phyloP scores from a whole-genome alignment of 2,113 vertebrate species.

The Corydoras maculifer region DNA sequence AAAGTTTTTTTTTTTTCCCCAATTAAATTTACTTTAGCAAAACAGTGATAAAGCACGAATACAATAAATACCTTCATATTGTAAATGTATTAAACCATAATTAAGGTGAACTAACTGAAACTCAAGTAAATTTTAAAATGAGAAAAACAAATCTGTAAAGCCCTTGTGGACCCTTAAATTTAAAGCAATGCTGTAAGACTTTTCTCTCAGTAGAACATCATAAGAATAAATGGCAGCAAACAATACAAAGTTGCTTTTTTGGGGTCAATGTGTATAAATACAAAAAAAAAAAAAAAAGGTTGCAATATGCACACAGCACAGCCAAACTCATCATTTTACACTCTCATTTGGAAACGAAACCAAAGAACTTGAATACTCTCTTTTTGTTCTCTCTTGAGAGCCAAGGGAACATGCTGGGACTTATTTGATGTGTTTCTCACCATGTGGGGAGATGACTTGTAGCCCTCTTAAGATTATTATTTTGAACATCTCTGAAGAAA shows the following conservation, averaged over 20 bases:
- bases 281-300: neutral
- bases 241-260: no score
- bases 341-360: constrained; percentile 57
- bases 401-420: constrained; percentile 55
- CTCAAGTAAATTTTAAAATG: no score
- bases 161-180: no score
- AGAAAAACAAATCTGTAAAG: no score
- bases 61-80: neutral
- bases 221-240: no score
- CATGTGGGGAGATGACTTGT: constrained; percentile 62
- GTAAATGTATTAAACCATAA: neutral
- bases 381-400: constrained; percentile 64
- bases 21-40: no score
- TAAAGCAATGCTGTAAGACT: no score
- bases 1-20: no score
- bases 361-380: constrained; percentile 61
- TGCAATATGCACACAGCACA: constrained; percentile 23
- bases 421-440: constrained; percentile 66
- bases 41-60: no score
- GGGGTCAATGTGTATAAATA: neutral
- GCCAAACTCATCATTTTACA: constrained; percentile 30
- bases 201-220: no score
- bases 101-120: no score
- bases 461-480: constrained; percentile 65
- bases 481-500: constrained; percentile 58